Evolutionary conservation across 1,140 invertebrate genomes (phyloP).

Genomic region (Sminthurides bifidus): DNA sequence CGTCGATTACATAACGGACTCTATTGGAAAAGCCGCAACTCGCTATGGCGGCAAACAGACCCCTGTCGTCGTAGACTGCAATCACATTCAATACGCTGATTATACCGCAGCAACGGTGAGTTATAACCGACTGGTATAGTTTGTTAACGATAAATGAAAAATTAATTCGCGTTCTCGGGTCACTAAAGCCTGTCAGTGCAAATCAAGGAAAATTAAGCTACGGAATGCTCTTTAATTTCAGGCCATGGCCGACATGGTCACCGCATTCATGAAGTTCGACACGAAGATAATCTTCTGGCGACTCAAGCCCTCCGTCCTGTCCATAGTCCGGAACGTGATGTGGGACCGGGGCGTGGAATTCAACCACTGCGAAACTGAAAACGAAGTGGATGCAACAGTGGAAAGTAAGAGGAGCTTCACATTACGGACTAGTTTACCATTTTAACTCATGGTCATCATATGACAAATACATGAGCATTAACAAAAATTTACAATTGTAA

Average conservation of each 20-base stretch:
- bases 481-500: no score
- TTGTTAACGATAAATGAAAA: not conserved
- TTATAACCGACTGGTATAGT: not conserved
- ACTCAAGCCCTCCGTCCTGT: constrained; percentile 19
- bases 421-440: no score
- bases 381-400: constrained; percentile 11
- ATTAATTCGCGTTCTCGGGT: not conserved
- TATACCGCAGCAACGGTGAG: constrained; percentile 32
- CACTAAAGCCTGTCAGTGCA: not conserved
- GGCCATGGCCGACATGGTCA: constrained; percentile 24
- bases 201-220: not conserved
- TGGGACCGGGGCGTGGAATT: constrained; percentile 5
- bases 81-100: constrained; percentile 31
- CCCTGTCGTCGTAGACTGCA: constrained; percentile 56
- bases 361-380: constrained; percentile 19
- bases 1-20: constrained; percentile 62
- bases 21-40: constrained; percentile 57
- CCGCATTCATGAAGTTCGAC: constrained; percentile 15
- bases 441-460: no score
- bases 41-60: constrained; percentile 33
- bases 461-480: no score
- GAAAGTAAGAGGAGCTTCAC: no score
- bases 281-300: constrained; percentile 21
- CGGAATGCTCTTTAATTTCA: constrained; percentile 1
- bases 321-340: constrained; percentile 18